phyloP scores from a whole-genome alignment of 2,888 invertebrate species.

The Eupeodes latifasciatus region DNA sequence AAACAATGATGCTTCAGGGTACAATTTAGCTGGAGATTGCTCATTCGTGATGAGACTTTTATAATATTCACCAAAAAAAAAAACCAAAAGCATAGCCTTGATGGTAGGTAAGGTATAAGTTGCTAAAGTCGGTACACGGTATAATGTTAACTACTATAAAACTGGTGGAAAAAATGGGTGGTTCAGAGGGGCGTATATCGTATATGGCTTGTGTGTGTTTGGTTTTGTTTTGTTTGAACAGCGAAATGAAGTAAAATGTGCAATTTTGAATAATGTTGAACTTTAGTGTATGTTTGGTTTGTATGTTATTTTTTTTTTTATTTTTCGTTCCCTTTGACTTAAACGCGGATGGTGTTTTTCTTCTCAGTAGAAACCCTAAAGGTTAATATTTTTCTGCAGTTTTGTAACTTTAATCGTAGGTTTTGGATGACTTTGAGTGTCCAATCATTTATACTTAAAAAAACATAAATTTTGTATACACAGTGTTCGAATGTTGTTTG shows the following conservation, averaged over 20 bases:
- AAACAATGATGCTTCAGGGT: conserved; percentile 15
- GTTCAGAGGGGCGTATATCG: conserved; percentile 47
- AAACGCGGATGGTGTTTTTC: conserved; percentile 30
- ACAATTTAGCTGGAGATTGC: conserved; percentile 51
- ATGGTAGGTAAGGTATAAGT: neutral
- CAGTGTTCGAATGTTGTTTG: neutral
- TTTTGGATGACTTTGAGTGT: neutral
- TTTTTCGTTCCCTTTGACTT: conserved; percentile 17
- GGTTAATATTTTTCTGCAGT: neutral
- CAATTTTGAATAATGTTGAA: conserved; percentile 45
- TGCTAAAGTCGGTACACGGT: no score
- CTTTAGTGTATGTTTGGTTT: conserved; percentile 4
- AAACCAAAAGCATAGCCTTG: conserved; percentile 63
- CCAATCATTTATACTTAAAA: no score
- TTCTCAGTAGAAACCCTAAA: neutral
- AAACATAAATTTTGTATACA: neutral
- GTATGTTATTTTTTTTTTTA: neutral
- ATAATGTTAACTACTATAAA: neutral
- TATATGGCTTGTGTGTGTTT: no score
- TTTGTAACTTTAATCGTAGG: neutral
- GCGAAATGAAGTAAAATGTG: conserved; percentile 48
- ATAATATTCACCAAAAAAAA: conserved; percentile 46
- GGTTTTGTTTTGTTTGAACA: conserved; percentile 50
- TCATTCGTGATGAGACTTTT: conserved; percentile 69
- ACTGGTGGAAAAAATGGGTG: neutral